Conservation (phyloP, 1,140 invertebrate genomes). For the Rhopalosiphum padi region DNA sequence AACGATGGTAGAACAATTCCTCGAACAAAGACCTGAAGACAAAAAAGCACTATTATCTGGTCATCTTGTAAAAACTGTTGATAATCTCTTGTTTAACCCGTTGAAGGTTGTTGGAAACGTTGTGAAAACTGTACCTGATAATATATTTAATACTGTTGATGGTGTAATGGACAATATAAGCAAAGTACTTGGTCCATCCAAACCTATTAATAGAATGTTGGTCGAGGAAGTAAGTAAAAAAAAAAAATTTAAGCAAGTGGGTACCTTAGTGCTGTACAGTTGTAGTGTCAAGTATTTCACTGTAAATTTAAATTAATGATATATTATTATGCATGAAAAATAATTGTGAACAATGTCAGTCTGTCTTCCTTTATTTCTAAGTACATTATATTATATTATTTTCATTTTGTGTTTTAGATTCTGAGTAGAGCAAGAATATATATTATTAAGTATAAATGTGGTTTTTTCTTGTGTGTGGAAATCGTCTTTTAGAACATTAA, state of each 20-base stretch:
- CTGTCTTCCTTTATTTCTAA: not conserved
- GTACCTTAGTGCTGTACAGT: not conserved
- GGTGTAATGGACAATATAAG: conserved; percentile 80
- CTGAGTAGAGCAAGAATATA: not conserved
- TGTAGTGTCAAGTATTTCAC: too few relatives aligned
- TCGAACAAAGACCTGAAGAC: conserved; percentile 79
- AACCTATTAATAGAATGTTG: conserved; percentile 19
- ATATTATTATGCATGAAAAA: not conserved
- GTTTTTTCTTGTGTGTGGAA: too few relatives aligned
- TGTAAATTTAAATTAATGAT: not conserved
- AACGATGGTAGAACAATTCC: conserved; percentile 76
- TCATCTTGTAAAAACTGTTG: conserved; percentile 70
- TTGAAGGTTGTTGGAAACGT: conserved; percentile 76
- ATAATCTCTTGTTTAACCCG: conserved; percentile 78
- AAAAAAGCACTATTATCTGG: conserved; percentile 71
- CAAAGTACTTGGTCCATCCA: conserved; percentile 63
- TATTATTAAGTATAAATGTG: not conserved
- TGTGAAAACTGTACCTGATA: conserved; percentile 83
- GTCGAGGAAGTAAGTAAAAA: conserved; percentile 26
- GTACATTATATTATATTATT: not conserved
- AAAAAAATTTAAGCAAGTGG: not conserved
- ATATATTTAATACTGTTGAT: conserved; percentile 81
- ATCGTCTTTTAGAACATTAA: too few relatives aligned
- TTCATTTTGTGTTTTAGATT: not conserved
- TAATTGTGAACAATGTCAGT: not conserved